phyloP scores from a whole-genome alignment of 2,113 vertebrate species.

The Lontra canadensis region DNA sequence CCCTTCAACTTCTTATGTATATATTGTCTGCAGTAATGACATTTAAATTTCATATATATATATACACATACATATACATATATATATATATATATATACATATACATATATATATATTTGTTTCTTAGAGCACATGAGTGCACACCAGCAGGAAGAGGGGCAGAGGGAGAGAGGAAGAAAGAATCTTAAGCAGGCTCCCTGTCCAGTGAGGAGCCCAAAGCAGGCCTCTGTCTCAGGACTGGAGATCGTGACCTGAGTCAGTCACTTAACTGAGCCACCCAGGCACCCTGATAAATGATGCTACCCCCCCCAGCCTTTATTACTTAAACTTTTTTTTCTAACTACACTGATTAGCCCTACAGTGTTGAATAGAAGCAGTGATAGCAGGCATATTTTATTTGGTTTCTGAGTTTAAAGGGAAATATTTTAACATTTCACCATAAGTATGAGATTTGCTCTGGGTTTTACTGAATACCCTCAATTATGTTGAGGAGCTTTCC shows the following conservation, averaged over 20 bases:
- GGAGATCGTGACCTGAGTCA: neutral
- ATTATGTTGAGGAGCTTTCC: neutral
- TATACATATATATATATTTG: neutral
- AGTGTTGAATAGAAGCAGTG: neutral
- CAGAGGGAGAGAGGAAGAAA: neutral
- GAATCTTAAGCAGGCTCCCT: neutral
- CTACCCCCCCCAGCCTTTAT: neutral
- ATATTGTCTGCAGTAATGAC: neutral
- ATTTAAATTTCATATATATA: neutral
- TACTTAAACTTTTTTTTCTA: neutral
- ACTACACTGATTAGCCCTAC: neutral
- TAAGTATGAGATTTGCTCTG: neutral
- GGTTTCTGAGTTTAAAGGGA: neutral
- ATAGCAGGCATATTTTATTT: neutral
- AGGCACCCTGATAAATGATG: neutral
- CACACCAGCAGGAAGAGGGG: neutral
- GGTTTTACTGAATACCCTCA: neutral
- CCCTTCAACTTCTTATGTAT: neutral
- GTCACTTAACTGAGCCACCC: neutral
- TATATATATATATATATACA: too few relatives aligned
- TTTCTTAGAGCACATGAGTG: neutral
- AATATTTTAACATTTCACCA: neutral
- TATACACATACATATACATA: too few relatives aligned
- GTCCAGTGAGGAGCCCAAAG: neutral
- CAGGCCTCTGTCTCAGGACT: neutral